Evolutionary conservation across 2,113 vertebrate species (phyloP).

Genomic region (Geococcyx californianus): DNA sequence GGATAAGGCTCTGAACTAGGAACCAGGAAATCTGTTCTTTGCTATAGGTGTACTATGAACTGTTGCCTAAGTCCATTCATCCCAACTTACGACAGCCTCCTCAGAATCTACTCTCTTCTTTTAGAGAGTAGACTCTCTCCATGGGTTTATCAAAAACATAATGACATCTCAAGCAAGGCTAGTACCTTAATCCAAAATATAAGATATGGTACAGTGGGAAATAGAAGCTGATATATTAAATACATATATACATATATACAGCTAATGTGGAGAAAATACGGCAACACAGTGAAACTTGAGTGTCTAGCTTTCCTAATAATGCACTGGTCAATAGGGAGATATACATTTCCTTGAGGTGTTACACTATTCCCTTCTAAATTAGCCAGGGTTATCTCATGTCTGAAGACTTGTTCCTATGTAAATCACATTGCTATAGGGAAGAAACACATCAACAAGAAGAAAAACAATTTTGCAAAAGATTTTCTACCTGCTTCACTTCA

Average conservation of each 20-base stretch:
- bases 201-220: not conserved
- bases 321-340: not conserved
- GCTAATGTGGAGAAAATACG: not conserved
- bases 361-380: not conserved
- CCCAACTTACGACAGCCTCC: accelerated
- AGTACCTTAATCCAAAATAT: not conserved
- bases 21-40: not conserved
- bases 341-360: not conserved
- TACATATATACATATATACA: accelerated
- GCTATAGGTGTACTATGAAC: not conserved
- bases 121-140: not conserved
- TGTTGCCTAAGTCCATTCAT: not conserved
- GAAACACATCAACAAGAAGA: not conserved
- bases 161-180: not conserved
- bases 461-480: not conserved
- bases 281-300: not conserved
- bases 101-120: not conserved
- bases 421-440: not conserved
- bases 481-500: not conserved
- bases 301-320: not conserved
- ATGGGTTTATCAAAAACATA: not conserved
- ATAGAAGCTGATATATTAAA: not conserved
- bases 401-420: not conserved
- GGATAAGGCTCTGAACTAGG: not conserved
- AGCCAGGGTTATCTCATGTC: not conserved